Base-by-base conservation (phyloP, 1,140 invertebrate genomes). In the Drosophila nigromelanica region DNA sequence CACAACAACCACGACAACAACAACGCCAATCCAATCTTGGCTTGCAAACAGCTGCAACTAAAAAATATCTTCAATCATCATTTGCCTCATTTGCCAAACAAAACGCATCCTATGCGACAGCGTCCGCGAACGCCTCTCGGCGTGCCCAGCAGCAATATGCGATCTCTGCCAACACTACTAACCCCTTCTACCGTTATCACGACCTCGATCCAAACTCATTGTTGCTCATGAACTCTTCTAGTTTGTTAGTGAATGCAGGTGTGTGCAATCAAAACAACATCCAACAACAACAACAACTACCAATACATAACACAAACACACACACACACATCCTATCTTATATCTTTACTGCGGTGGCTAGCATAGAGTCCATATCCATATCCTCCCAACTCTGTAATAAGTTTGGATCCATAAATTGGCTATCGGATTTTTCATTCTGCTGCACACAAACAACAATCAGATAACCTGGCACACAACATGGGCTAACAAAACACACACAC, bases 181-280 rank as follows among this genome's bases (percentile, higher is more conserved):
- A 91, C 90, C 89, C 80, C 24, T 67, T 73, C 73, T 71, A 90
- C 78, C 86, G 87, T 83, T 89, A 79, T 87, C 71, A 90, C 82
- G 90, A 91, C 75, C 74, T 90, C 80, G 90, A 91, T 91, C 90
- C 90, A 80, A 91, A 91, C 83, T 91, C 90, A 91, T 91, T 91
- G 90, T 91, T 91, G 90, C 80, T 91, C 90, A 91, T 91, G 90
- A 91, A 90, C 78, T 91, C 90, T 90, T 89, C 90, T 91, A 91
- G 90, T 91, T 89, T 91, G 78, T 90, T 90, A 87, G 87, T 91
- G 76, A 91, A 90, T 89, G 83, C 90, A 91, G 90, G 90, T 91
- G 90, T 91, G 90, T 91, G 90, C 76, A 73, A 87, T 76, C 58
- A 72, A 62, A 62, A 62, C 48, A 55, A 43, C 43, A 73, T 35